Base-by-base conservation (phyloP, 2,888 invertebrate species). In the Teinopalpus imperialis region DNA sequence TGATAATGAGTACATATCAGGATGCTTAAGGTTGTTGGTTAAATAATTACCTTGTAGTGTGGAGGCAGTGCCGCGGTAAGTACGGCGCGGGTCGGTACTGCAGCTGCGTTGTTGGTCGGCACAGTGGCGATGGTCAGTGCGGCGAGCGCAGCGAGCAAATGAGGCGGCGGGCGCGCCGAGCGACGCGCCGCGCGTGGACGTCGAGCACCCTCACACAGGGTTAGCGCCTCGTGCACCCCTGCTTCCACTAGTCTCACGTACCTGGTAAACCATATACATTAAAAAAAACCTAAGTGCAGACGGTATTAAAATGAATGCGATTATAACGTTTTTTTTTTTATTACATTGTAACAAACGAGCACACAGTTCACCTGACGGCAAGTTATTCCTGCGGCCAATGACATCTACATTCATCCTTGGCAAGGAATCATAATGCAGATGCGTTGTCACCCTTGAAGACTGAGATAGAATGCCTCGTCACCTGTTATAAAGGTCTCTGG, bases 191-290 rank as follows among this genome's bases (percentile, higher is more conserved):
- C 91, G 78, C 39, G 94, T 90, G 50, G 91, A 54, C 44, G 65
- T 43, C 61, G 57, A 36, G 61, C 63, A 21, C 63, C 63, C 51
- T 66, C 69, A 68, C 96, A 94, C 43, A 95, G 91, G 1, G 97
- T 97, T 58, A 98, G 79, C 21, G 95, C 94, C 67, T 97, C 95
- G 69, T 97, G 95, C 58, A 97, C 93, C 55, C 94, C 93, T 36
- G 95, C 94, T 76, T 99, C 99, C 20, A 98, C 93, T 16, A 98
- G 82, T 6, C 94, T 92, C 1, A 97, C 97, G 81, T 99, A 99
- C 60, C 95, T 91, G 6, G 8, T 10, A 8, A n/a, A n/a, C n/a
- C n/a, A n/a, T n/a, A n/a, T n/a, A n/a, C n/a, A 31, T 1, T 13
- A 16, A 0, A 8, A 14, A 31, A 29, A 6, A 29, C 10, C 13